These are phyloP conservation scores for Cynaeus angustus DNA, from an alignment of 2,888 invertebrate species.

Conservation along the genomic window DNA sequence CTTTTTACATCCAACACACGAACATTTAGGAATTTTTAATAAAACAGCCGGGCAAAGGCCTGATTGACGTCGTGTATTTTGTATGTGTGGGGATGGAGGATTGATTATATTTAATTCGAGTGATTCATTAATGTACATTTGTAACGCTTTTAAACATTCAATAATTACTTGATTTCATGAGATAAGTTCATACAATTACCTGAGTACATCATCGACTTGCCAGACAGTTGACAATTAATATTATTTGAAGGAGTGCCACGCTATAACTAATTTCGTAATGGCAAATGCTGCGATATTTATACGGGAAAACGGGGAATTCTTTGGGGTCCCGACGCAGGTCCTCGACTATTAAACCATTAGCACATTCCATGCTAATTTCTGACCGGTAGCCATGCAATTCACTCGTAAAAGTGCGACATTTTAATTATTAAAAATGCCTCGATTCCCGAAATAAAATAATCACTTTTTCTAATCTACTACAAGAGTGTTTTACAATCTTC, in stretches of 20 bases:
- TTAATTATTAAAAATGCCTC: constrained; percentile 18
- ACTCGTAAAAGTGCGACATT: constrained; percentile 29
- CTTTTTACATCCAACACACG: constrained; percentile 34
- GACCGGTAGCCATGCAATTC: constrained; percentile 32
- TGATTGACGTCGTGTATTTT: constrained; percentile 23
- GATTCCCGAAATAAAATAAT: constrained; percentile 5
- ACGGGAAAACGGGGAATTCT: constrained; percentile 43
- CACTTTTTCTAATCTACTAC: not conserved
- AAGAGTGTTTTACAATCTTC: not conserved
- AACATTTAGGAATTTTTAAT: constrained; percentile 43
- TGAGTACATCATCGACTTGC: constrained; percentile 53
- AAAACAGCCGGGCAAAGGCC: constrained; percentile 10
- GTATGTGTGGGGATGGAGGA: constrained; percentile 16
- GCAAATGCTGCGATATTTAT: constrained; percentile 40
- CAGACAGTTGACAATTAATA: constrained; percentile 61
- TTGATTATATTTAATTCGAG: constrained; percentile 55
- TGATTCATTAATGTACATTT: constrained; percentile 55
- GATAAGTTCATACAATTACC: constrained; percentile 65
- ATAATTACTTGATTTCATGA: constrained; percentile 69
- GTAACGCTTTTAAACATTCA: constrained; percentile 55
- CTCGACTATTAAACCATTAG: constrained; percentile 33
- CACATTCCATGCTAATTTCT: constrained; percentile 44
- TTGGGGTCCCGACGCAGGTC: constrained; percentile 28
- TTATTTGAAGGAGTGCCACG: constrained; percentile 63
- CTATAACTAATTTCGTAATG: constrained; percentile 63